Conservation (phyloP, 2,797 vertebrate species). For the Cuniculus paca region DNA sequence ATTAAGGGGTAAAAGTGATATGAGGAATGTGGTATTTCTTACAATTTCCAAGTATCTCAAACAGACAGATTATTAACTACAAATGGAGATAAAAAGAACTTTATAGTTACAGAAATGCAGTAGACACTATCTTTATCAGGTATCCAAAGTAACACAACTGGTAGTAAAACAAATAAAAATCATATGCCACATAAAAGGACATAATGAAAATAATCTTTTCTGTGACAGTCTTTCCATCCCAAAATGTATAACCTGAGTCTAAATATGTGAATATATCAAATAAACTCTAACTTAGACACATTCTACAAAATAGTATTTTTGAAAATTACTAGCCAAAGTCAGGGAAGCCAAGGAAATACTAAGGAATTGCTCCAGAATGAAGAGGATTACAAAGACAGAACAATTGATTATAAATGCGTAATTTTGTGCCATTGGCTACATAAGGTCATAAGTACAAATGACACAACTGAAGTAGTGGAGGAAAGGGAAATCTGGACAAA, state of each 20-base stretch:
- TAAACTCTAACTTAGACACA: constrained; percentile 40
- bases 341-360: background rate
- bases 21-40: background rate
- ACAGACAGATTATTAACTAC: constrained; percentile 21
- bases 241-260: constrained; percentile 4
- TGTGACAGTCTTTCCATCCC: background rate
- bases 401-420: background rate
- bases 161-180: background rate
- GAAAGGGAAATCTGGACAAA: background rate
- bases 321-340: background rate
- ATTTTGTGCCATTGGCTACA: background rate
- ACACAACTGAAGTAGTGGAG: background rate
- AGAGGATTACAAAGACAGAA: background rate
- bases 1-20: background rate
- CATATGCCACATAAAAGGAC: background rate
- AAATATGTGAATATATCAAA: constrained; percentile 27
- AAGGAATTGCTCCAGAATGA: background rate
- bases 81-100: background rate
- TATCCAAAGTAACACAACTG: background rate
- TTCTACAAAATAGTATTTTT: constrained; percentile 17
- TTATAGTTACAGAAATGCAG: background rate
- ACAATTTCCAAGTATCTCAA: background rate
- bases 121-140: background rate
- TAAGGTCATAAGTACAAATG: constrained; percentile 30
- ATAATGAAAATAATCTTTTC: constrained; percentile 25